Evolutionary conservation across 2,113 vertebrate genomes (phyloP).

Genomic region (Brachypodius melanocephalos): DNA sequence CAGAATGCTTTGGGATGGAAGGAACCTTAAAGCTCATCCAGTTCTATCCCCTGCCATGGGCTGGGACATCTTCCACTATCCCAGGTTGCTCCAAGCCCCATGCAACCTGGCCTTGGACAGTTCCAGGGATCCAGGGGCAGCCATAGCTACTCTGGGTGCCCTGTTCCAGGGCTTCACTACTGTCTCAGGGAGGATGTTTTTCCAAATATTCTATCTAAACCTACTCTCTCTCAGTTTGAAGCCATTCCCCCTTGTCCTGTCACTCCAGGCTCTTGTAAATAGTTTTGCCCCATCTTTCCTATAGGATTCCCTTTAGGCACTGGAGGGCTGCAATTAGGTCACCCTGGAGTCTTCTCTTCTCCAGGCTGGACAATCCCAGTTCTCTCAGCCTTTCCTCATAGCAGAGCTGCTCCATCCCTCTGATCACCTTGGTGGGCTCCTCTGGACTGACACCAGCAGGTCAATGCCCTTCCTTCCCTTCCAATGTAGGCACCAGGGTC

Average conservation of each 20-base stretch:
- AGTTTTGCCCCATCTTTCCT: not conserved
- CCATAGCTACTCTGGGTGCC: too few relatives aligned
- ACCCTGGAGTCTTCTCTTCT: not conserved
- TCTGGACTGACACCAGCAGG: not conserved
- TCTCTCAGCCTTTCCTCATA: not conserved
- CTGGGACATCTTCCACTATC: not conserved
- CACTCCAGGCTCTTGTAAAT: not conserved
- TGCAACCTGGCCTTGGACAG: not conserved
- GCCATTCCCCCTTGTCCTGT: not conserved
- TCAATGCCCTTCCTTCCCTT: not conserved
- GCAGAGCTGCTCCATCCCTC: not conserved
- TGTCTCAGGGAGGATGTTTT: not conserved
- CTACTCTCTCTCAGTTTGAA: not conserved
- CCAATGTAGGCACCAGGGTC: accelerated
- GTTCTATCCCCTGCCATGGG: not conserved
- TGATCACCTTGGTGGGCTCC: not conserved
- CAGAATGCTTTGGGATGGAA: not conserved
- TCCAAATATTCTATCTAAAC: not conserved
- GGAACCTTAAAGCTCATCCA: not conserved
- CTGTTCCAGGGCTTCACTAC: not conserved
- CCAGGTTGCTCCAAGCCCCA: not conserved
- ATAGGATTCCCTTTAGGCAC: not conserved
- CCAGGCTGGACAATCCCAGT: not conserved
- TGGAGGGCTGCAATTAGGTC: not conserved
- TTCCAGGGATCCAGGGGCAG: not conserved